These are phyloP conservation scores for Girardia tigrina DNA, from an alignment of 2,888 invertebrate species.

Conservation along the genomic window DNA sequence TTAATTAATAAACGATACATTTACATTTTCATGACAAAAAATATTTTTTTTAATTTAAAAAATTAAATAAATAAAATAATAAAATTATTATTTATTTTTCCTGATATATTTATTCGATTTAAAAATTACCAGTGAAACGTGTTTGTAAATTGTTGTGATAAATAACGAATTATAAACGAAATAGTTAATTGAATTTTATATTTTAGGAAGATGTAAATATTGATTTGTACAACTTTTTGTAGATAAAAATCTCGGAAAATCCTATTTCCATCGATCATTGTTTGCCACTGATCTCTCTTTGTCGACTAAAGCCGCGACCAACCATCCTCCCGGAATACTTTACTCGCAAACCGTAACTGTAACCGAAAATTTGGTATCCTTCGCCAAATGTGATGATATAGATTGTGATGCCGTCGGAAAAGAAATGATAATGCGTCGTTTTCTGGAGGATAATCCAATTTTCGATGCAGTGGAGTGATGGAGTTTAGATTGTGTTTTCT, in stretches of 20 bases:
- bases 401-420: neutral
- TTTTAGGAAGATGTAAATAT: too few relatives aligned
- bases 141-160: too few relatives aligned
- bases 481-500: neutral
- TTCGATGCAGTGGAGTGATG: neutral
- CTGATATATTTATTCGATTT: too few relatives aligned
- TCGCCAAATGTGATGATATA: neutral
- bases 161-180: too few relatives aligned
- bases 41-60: too few relatives aligned
- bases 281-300: slow-evolving; percentile 1
- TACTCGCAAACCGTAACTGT: neutral
- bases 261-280: neutral
- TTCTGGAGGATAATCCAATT: slow-evolving; percentile 17
- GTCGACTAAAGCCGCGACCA: neutral
- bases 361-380: neutral
- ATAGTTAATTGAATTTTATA: too few relatives aligned
- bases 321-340: neutral
- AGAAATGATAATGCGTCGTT: slow-evolving; percentile 7
- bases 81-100: too few relatives aligned
- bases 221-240: too few relatives aligned
- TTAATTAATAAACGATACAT: too few relatives aligned
- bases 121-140: too few relatives aligned
- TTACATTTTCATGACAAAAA: too few relatives aligned
- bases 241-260: slow-evolving; percentile 18
- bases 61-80: too few relatives aligned